Evolutionary conservation across 2,888 invertebrate species (phyloP), one percentile per base, ranked within the genome.

Genomic region (Campoletis raptor): DNA sequence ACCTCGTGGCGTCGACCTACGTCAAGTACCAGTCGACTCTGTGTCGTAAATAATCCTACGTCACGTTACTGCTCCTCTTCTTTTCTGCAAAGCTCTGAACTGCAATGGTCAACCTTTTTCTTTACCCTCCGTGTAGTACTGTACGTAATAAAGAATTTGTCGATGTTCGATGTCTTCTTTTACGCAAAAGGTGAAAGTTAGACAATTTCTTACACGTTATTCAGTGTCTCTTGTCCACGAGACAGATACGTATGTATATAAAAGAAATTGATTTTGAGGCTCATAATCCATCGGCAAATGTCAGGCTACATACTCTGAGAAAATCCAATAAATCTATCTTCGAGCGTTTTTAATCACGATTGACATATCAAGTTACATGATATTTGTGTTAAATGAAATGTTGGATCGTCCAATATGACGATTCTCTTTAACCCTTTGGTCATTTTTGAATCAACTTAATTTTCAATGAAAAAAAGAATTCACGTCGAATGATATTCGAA

Each of bases 1-100:
- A 93, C 93, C 92, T 88, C 90, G 85, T 87, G 89, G 88, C 89
- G 86, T 87, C 87, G 90, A 87, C 88, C 87, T 87, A 89, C 85
- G 86, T 89, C 87, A 81, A 88, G 85, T 85, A 86, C 74, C 80
- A 85, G 81, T 83, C 80, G 82, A 84, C 87, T 86, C 89, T 87
- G 86, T 80, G 89, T 90, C 89, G 89, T 90, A 91, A 92, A 91
- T 91, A 91, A 91, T 89, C 81, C 48, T 48, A 89, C 88, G 83
- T 87, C 87, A 85, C 85, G 83, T 81, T 72, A 73, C 40, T 57
- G 80, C 79, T 76, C 69, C 48, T 67, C 37, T 69, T 64, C 82
- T 78, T 42, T 69, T 76, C 67, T 70, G 52, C 72, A 57, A 37
- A 82, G 76, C 52, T 66, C 80, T 64, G 36, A 76, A 76, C 67